Evolutionary conservation across 2,113 vertebrate species (phyloP), one percentile per base, ranked within the genome.

Genomic region (Gymnogyps californianus): DNA sequence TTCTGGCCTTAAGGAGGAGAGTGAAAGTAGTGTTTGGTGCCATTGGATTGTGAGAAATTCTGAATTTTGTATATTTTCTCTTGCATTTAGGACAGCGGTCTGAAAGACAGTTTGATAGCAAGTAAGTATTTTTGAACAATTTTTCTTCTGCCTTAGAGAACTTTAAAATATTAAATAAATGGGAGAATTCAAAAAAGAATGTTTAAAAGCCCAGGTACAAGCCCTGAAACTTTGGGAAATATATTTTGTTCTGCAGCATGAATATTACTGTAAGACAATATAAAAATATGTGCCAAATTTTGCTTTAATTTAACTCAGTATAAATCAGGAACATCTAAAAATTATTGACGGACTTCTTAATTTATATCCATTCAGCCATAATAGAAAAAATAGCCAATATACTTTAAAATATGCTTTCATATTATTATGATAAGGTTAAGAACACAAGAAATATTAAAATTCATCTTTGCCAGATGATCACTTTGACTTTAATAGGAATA

Each of bases 261-360:
- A 88, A 19, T 83, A 70, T 70, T 76, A 46, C 21, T 44, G 9
- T 38, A 69, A 72, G 6, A n/a, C 22, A 42, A 54, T 66, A 62
- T 22, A 80, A 87, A 89, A 76, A 38, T 51, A 26, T 1, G 0
- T 49, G n/a, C 40, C 40, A 69, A 62, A 66, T 57, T 83, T 77
- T 74, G 5, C 7, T 87, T 40, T 77, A 44, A 51, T 46, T 59
- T 55, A 87, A 61, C 11, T 70, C 10, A 21, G 3, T 42, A n/a
- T 46, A 61, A 74, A 74, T 81, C 19, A 62, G 16, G 10, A 78
- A 42, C 70, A 70, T 40, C 31, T 76, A 61, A 54, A 89, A 67
- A 58, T 21, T 47, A 49, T 28, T 0, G 0, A 4, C 52, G 11
- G 10, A n/a, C 3, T 38, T 70, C 28, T 76, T 40, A 38, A 65